Percentiles rank a stretch among this genome's conserved stretches.
Evolutionary conservation across 2,113 vertebrate species (phyloP).

Genomic region (Phainopepla nitens): DNA sequence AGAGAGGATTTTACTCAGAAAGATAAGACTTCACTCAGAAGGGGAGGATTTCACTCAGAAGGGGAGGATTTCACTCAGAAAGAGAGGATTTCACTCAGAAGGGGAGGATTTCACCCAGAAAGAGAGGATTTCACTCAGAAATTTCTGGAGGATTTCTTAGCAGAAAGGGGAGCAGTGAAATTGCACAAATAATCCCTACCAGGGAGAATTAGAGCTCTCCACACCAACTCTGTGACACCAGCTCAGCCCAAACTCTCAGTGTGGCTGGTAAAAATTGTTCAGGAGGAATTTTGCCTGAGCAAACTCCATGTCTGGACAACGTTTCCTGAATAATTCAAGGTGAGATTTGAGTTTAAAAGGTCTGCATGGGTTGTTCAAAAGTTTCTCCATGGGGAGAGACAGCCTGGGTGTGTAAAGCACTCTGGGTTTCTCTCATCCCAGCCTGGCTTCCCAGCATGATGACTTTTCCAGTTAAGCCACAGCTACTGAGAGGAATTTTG

Average conservation of each 20-base stretch:
- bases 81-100: too few species aligned
- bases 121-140: too few species aligned
- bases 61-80: too few species aligned
- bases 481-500: neutral
- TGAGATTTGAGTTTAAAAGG: neutral
- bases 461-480: neutral
- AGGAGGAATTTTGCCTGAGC: neutral
- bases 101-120: too few species aligned
- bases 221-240: accelerated
- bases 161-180: neutral
- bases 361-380: neutral
- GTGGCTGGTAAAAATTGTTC: accelerated
- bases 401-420: neutral
- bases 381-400: neutral
- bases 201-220: neutral
- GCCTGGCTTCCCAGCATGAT: neutral
- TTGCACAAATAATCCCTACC: neutral
- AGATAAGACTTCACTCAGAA: too few species aligned
- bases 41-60: too few species aligned
- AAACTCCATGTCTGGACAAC: accelerated
- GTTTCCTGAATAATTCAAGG: neutral
- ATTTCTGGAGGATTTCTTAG: too few species aligned
- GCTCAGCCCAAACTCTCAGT: neutral
- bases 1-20: too few species aligned
- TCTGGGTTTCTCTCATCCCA: neutral